These are phyloP conservation scores for Tympanuchus pallidicinctus DNA, from an alignment of 2,113 vertebrate species.

Conservation along the genomic window DNA sequence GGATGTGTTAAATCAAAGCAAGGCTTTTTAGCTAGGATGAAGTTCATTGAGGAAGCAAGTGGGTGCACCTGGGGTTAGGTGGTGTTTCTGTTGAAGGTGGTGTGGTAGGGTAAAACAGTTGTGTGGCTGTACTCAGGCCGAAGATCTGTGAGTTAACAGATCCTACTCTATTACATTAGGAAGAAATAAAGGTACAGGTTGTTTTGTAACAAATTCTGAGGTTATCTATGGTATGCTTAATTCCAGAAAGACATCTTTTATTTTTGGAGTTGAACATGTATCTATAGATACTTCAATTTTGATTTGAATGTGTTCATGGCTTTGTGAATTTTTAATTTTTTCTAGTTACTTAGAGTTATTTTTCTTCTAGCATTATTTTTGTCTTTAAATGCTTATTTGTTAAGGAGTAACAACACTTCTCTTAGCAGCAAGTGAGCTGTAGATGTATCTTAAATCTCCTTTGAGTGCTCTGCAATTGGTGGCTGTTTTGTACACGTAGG, in stretches of 20 bases:
- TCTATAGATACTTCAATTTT: background rate
- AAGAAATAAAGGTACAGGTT: background rate
- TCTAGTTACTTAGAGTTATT: background rate
- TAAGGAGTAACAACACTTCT: background rate
- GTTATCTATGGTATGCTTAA: background rate
- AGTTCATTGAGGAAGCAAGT: background rate
- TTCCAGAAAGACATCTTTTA: background rate
- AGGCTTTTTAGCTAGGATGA: background rate
- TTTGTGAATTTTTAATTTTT: background rate
- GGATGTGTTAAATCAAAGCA: rapidly evolving
- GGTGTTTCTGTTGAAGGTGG: background rate
- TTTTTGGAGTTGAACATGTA: background rate
- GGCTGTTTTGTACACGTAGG: background rate
- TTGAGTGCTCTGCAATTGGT: background rate
- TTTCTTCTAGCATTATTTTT: background rate
- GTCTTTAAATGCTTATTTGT: background rate
- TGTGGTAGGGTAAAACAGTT: background rate
- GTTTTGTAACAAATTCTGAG: background rate
- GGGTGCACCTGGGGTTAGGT: rapidly evolving
- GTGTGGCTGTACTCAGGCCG: background rate
- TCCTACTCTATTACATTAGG: background rate
- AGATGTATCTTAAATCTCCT: background rate
- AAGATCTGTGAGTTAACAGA: background rate
- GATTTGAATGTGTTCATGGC: background rate
- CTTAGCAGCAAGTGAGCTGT: background rate